Conservation (phyloP, 1,140 invertebrate genomes). For the Nymphalis io region DNA sequence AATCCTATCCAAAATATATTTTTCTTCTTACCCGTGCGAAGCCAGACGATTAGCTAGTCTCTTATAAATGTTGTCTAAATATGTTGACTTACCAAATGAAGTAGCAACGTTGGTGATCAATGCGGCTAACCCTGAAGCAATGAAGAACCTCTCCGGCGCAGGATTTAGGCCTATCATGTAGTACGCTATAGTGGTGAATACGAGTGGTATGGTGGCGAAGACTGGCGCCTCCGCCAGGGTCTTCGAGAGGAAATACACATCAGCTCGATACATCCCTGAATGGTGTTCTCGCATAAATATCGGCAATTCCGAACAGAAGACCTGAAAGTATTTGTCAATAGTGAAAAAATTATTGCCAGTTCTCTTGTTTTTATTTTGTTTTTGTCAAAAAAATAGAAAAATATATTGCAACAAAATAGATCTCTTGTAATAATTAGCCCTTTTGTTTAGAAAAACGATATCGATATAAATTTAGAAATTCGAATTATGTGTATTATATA, state of each 20-base stretch:
- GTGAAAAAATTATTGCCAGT: background rate
- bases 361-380: background rate
- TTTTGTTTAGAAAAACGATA: too few species aligned
- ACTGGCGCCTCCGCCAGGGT: conserved; percentile 93
- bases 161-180: conserved; percentile 93
- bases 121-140: conserved; percentile 87
- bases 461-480: too few species aligned
- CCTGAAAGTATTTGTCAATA: conserved; percentile 80
- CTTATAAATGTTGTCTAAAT: too few species aligned
- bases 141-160: conserved; percentile 86
- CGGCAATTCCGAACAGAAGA: conserved; percentile 95
- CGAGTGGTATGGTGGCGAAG: conserved; percentile 89
- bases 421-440: too few species aligned
- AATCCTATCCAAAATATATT: too few species aligned
- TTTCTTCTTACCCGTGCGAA: too few species aligned
- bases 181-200: conserved; percentile 93
- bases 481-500: too few species aligned
- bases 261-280: conserved; percentile 95
- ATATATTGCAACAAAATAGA: too few species aligned
- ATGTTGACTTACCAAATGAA: conserved; percentile 89
- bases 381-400: too few species aligned
- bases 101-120: conserved; percentile 94
- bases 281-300: conserved; percentile 95
- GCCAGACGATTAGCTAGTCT: too few species aligned
- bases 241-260: conserved; percentile 96